Evolutionary conservation across 2,888 invertebrate species (phyloP).

Genomic region (Cordilura impudica): DNA sequence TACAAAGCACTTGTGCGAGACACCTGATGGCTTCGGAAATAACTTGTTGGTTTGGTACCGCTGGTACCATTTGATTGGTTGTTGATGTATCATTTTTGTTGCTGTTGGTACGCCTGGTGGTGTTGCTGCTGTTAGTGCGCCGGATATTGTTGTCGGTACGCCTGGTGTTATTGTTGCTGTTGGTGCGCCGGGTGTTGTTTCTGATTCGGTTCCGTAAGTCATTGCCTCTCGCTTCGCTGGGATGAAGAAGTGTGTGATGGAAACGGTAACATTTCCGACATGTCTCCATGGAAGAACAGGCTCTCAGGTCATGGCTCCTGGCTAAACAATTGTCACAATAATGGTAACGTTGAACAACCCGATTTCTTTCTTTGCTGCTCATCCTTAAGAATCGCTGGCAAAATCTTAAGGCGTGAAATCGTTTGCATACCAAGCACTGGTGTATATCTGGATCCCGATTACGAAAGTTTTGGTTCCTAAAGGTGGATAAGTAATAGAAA

Average conservation of each 20-base stretch:
- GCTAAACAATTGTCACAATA: constrained; percentile 26
- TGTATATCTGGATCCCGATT: neutral
- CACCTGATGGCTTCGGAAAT: neutral
- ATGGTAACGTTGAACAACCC: neutral
- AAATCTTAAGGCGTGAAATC: neutral
- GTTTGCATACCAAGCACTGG: neutral
- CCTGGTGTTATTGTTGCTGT: neutral
- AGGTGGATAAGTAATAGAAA: neutral
- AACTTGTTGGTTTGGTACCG: neutral
- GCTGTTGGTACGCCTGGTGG: neutral
- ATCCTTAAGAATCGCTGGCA: neutral
- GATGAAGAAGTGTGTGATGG: constrained; percentile 10
- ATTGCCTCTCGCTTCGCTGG: neutral
- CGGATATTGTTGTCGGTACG: neutral
- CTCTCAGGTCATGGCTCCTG: neutral
- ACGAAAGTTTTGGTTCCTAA: neutral
- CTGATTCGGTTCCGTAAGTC: neutral
- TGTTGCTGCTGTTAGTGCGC: neutral
- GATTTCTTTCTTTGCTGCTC: neutral
- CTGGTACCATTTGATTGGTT: too few relatives aligned
- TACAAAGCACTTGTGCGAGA: neutral
- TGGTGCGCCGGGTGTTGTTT: neutral
- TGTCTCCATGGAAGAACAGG: neutral
- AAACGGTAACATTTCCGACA: neutral
- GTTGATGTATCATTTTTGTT: too few relatives aligned